Evolutionary conservation across 2,888 invertebrate species (phyloP), one percentile per base, ranked within the genome.

Genomic region (Ophraella communa): DNA sequence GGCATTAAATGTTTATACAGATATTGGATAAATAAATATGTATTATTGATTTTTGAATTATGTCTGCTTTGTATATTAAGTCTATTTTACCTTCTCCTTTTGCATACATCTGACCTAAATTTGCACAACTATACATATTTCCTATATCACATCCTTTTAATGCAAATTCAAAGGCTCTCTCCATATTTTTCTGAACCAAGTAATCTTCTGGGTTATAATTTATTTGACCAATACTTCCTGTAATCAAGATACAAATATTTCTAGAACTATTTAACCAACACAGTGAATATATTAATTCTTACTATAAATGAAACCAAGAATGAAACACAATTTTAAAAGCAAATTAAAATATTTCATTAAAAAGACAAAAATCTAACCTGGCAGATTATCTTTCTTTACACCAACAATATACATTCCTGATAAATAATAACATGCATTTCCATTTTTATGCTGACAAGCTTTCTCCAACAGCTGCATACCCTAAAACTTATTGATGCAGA

Each of bases 61-160:
- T n/a, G n/a, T n/a, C n/a, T n/a, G n/a, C n/a, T n/a, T n/a, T n/a
- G 27, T 27, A 30, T 30, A 30, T 3, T 10, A 11, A n/a, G n/a
- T n/a, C n/a, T 18, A 14, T 55, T 62, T 68, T 68, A 79, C 96
- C 96, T 68, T 96, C 93, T 11, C 95, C 95, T 78, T 88, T 88
- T 30, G 86, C 86, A 79, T 93, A 93, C 92, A 95, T 95, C 80
- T 92, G 88, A 77, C 95, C 91, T 0, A 96, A 84, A 83, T 97
- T 97, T 0, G 91, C 91, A 84, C 98, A 98, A 0, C 94, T 93
- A 77, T 91, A 92, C 79, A 94, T 88, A 77, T 95, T 92, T 0
- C 91, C 92, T 0, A 90, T 82, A 67, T 95, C 91, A 80, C 98
- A 98, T 0, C 91, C 93, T 80, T 89, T 91, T 62, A 86, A 82